A percentile compares a stretch with the other conserved stretches of the same genome.
Evolutionary conservation across 2,888 invertebrate species (phyloP).

Genomic region (Phortica okadai): DNA sequence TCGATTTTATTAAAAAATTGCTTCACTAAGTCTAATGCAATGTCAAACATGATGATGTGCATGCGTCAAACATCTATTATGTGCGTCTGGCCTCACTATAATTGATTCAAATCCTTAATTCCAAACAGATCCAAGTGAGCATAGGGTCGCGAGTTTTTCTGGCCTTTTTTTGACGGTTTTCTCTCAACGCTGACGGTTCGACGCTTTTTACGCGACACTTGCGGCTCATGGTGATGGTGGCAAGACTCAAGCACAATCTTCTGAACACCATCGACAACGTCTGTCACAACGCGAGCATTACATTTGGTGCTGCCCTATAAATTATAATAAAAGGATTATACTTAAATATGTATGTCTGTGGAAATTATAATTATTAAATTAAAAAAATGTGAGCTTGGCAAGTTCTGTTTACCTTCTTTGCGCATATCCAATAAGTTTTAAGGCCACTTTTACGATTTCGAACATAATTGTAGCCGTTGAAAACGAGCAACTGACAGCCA

Average conservation of each 20-base stretch:
- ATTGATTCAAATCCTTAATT: too few relatives aligned
- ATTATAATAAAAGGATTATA: not conserved
- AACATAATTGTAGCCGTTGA: conserved; percentile 74
- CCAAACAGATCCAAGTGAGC: too few relatives aligned
- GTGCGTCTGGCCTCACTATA: too few relatives aligned
- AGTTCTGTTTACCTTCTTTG: conserved; percentile 71
- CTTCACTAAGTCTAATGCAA: too few relatives aligned
- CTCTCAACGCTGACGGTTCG: not conserved
- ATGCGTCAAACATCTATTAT: too few relatives aligned
- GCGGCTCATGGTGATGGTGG: conserved; percentile 72
- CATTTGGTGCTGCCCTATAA: conserved; percentile 75
- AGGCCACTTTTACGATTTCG: conserved; percentile 74
- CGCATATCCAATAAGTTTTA: conserved; percentile 76
- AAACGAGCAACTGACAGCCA: conserved; percentile 72
- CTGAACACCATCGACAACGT: conserved; percentile 73
- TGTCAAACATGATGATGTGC: too few relatives aligned
- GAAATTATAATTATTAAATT: not conserved
- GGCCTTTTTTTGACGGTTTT: conserved; percentile 2
- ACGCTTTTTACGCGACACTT: conserved; percentile 60
- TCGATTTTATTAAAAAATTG: too few relatives aligned
- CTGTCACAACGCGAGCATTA: conserved; percentile 75
- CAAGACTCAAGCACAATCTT: conserved; percentile 74
- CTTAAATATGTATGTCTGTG: not conserved
- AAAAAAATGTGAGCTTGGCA: not conserved
- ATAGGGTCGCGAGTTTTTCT: too few relatives aligned